Percentiles rank a stretch among this genome's conserved stretches.
Conservation (phyloP, 2,888 invertebrate genomes). For the Schizotus pectinicornis region DNA sequence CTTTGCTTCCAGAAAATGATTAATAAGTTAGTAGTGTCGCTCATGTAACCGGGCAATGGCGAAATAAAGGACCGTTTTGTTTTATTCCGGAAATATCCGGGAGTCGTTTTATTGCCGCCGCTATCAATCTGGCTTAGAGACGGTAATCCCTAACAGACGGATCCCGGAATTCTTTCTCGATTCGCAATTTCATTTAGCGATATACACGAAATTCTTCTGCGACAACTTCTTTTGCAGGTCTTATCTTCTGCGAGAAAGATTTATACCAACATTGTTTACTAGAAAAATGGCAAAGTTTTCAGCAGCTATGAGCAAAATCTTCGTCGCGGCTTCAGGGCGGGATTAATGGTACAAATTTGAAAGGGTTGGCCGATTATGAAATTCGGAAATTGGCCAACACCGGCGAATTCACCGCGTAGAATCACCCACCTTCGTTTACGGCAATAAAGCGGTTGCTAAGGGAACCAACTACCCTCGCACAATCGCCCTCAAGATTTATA, state of each 20-base stretch:
- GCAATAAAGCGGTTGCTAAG: constrained; percentile 16
- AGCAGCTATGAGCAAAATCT: background rate
- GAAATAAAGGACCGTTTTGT: no score
- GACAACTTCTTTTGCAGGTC: constrained; percentile 1
- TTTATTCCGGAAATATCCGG: constrained; percentile 9
- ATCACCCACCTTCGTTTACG: constrained; percentile 12
- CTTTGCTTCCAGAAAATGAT: background rate
- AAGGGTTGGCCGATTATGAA: background rate
- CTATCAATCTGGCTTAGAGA: constrained; percentile 7
- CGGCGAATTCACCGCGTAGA: background rate
- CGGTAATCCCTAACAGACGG: constrained; percentile 8
- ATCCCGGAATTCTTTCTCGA: constrained; percentile 4
- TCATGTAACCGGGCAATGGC: no score
- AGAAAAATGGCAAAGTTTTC: background rate
- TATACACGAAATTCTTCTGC: background rate
- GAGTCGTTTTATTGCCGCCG: constrained; percentile 7
- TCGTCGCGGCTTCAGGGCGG: background rate
- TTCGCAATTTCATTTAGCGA: constrained; percentile 7
- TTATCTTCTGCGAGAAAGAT: background rate
- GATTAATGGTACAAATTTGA: background rate
- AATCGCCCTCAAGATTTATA: constrained; percentile 19
- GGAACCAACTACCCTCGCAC: constrained; percentile 13
- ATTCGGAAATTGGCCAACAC: constrained; percentile 3
- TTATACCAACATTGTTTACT: background rate
- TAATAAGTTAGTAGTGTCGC: no score